phyloP scores from a whole-genome alignment of 2,888 invertebrate species.

The Creontiades dilutus region DNA sequence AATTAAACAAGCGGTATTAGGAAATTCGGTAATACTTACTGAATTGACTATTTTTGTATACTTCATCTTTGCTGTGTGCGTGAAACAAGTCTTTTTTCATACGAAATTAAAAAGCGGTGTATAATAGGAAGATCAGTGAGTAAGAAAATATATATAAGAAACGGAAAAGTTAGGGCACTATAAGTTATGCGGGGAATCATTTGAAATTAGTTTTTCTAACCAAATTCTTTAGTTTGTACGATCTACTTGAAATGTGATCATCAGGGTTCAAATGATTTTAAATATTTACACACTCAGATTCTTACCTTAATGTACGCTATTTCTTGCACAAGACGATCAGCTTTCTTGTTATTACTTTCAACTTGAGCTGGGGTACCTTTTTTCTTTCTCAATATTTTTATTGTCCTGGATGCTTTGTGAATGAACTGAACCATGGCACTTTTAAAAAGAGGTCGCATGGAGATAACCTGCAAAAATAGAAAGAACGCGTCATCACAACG shows the following conservation, averaged over 20 bases:
- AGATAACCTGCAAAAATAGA: conserved; percentile 75
- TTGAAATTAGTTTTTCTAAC: too few species aligned
- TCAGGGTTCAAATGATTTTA: neutral
- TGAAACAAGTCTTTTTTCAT: too few species aligned
- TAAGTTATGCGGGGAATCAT: too few species aligned
- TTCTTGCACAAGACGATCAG: conserved; percentile 75
- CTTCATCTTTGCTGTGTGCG: too few species aligned
- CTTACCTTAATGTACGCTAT: conserved; percentile 75
- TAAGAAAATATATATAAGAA: too few species aligned
- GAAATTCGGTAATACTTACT: too few species aligned
- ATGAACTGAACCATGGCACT: conserved; percentile 76
- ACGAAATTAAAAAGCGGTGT: too few species aligned
- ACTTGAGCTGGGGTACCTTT: conserved; percentile 76
- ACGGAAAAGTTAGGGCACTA: too few species aligned
- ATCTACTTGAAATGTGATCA: too few species aligned
- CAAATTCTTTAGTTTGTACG: too few species aligned
- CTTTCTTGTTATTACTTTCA: conserved; percentile 75
- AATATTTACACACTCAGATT: neutral
- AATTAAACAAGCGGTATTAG: neutral
- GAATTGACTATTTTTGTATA: too few species aligned
- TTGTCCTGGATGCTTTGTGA: conserved; percentile 75
- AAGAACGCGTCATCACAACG: neutral
- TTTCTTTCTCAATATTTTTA: conserved; percentile 76
- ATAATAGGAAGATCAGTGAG: too few species aligned
- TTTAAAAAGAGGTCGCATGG: conserved; percentile 75